Evolutionary conservation across 2,797 vertebrate species (phyloP).

Genomic region (Hypotaenidia philippensis): DNA sequence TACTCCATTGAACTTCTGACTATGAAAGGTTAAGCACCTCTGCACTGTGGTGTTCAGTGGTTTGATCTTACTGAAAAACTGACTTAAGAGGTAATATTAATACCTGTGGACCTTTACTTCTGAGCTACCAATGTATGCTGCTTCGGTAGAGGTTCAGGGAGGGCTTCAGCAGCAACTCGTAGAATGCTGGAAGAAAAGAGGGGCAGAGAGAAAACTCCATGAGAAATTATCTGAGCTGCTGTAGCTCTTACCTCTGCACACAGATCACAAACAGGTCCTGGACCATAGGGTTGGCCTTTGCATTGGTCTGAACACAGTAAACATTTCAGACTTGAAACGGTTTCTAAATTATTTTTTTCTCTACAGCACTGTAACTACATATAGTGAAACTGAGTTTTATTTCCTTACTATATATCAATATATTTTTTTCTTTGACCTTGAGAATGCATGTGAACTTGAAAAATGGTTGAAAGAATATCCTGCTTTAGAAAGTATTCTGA

Average conservation of each 20-base stretch:
- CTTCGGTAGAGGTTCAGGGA: not conserved
- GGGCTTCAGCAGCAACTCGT: slow-evolving; percentile 53
- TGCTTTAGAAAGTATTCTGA: slow-evolving; percentile 42
- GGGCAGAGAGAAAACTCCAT: not conserved
- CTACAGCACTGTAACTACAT: slow-evolving; percentile 56
- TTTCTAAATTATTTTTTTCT: slow-evolving; percentile 66
- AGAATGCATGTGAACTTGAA: not conserved
- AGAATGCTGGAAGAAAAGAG: slow-evolving; percentile 50
- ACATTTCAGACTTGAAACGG: slow-evolving; percentile 61
- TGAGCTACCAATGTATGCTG: slow-evolving; percentile 9
- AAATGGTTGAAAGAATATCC: slow-evolving; percentile 10
- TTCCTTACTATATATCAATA: slow-evolving; percentile 56
- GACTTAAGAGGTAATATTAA: not conserved
- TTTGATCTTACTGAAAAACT: slow-evolving; percentile 43
- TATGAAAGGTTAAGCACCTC: not conserved
- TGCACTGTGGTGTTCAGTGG: slow-evolving; percentile 10
- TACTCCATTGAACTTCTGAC: not conserved
- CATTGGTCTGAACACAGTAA: slow-evolving; percentile 39
- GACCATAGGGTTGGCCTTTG: slow-evolving; percentile 36
- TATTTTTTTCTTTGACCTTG: slow-evolving; percentile 33
- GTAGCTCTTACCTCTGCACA: not conserved
- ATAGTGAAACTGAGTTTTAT: slow-evolving; percentile 52
- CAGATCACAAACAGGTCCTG: not conserved
- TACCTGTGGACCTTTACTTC: slow-evolving; percentile 5
- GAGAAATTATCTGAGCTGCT: slow-evolving; percentile 16